A percentile compares a stretch with the other conserved stretches of the same genome.
These are phyloP conservation scores for Labeo calbasu DNA, from an alignment of 2,797 vertebrate species.

Conservation along the genomic window DNA sequence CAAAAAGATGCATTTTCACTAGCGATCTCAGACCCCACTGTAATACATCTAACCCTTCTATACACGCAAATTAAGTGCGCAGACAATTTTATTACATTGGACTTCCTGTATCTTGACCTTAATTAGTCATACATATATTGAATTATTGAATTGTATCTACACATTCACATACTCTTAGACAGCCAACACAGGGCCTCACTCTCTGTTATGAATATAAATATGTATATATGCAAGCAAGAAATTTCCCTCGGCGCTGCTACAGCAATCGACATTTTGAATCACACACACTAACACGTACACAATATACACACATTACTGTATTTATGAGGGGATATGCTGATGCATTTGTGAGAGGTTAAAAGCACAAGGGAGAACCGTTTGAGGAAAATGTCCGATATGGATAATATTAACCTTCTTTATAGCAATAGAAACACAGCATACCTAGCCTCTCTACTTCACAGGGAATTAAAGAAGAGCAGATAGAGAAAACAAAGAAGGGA, in stretches of 20 bases:
- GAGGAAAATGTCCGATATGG: background rate
- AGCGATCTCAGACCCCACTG: background rate
- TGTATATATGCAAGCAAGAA: slow-evolving; percentile 11
- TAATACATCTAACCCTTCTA: background rate
- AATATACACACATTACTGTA: background rate
- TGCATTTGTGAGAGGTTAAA: slow-evolving; percentile 19
- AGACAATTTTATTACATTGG: background rate
- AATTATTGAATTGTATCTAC: slow-evolving; percentile 26
- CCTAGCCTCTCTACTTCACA: background rate
- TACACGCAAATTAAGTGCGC: background rate
- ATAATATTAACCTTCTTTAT: background rate
- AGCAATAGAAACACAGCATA: background rate
- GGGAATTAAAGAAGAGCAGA: background rate
- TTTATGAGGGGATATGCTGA: slow-evolving; percentile 9
- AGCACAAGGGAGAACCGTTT: slow-evolving; percentile 4
- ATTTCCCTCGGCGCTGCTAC: slow-evolving; percentile 8
- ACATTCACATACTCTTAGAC: slow-evolving; percentile 18
- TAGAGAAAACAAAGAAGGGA: slow-evolving; percentile 2
- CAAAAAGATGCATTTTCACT: background rate
- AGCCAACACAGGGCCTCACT: slow-evolving; percentile 29
- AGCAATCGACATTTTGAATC: slow-evolving; percentile 16
- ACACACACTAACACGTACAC: background rate
- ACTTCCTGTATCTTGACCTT: slow-evolving; percentile 26
- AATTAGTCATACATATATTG: slow-evolving; percentile 30
- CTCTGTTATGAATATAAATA: slow-evolving; percentile 11